Evolutionary conservation across 2,888 invertebrate genomes (phyloP), one percentile per base, ranked within the genome.

Genomic region (Phorcus lineatus): DNA sequence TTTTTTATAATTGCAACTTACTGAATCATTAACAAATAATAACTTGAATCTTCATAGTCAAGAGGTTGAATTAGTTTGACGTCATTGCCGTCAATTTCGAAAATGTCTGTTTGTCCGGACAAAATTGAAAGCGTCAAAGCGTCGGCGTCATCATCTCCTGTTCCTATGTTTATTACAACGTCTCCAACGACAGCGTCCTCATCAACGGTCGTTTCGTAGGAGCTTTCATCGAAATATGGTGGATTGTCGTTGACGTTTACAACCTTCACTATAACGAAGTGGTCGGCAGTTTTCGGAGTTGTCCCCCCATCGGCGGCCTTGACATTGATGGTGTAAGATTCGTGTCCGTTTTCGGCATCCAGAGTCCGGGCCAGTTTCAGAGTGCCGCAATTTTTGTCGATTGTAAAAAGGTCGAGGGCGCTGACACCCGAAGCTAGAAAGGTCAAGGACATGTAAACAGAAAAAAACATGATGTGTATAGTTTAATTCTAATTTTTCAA

Each of bases 241-340:
- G 74, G 47, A 74, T 47, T 40, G 53, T 74, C 74, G 74, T 74
- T 74, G 0, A 74, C 74, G 53, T 74, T 52, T 17, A 19, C 28
- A 7, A 74, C 47, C 16, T 47, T 53, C 9, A 74, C 22, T 11
- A 53, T 53, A n/a, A 74, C n/a, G 11, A 53, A 16, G 19, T 16
- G 7, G n/a, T 40, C 47, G 24, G 52, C 22, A 11, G 47, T 24
- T 52, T 24, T 74, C 0, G 53, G 74, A 24, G 52, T 52, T 9
- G 13, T 11, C 16, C 52, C 24, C 24, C 52, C 52, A 36, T 74
- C 74, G 16, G 22, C 0, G 47, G 53, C 74, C 52, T 22, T 74
- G 13, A 74, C 74, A 19, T 24, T 24, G 9, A 74, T 17, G 9
- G 52, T 52, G 52, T 74, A 52, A 16, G n/a, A 36, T 22, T n/a